Conservation (phyloP, 2,888 invertebrate species). For the Lamellibrachia satsuma region DNA sequence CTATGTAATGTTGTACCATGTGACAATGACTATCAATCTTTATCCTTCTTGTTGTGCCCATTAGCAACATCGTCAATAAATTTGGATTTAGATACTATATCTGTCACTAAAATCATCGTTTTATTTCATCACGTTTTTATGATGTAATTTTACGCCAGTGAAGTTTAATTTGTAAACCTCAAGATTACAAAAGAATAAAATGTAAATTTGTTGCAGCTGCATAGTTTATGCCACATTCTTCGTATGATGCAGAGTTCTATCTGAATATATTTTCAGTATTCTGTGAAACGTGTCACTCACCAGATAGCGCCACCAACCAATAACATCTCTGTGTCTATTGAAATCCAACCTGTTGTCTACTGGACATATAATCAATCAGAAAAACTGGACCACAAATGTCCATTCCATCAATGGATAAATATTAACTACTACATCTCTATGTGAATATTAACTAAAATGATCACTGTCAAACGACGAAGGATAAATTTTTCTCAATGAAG, state of each 20-base stretch:
- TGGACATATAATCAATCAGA: not conserved
- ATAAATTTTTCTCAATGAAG: not conserved
- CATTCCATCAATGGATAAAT: not conserved
- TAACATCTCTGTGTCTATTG: not conserved
- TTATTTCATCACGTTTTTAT: not conserved
- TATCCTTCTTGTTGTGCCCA: not conserved
- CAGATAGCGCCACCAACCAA: not conserved
- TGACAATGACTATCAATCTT: not conserved
- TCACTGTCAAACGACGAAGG: not conserved
- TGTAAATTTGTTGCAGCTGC: not conserved
- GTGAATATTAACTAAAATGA: not conserved
- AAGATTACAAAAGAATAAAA: not conserved
- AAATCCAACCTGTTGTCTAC: not conserved
- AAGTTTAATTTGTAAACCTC: not conserved
- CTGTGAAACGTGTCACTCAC: not conserved
- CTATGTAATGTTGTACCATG: not conserved
- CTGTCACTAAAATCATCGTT: not conserved
- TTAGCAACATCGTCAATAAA: not conserved
- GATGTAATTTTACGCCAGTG: not conserved
- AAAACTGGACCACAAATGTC: not conserved
- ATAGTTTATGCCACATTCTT: no score
- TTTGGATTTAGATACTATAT: not conserved
- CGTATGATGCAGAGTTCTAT: no score
- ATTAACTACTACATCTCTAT: not conserved
- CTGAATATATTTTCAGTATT: not conserved